These are phyloP conservation scores for Epinotia brunnichana DNA, from an alignment of 2,888 invertebrate species.

Conservation along the genomic window DNA sequence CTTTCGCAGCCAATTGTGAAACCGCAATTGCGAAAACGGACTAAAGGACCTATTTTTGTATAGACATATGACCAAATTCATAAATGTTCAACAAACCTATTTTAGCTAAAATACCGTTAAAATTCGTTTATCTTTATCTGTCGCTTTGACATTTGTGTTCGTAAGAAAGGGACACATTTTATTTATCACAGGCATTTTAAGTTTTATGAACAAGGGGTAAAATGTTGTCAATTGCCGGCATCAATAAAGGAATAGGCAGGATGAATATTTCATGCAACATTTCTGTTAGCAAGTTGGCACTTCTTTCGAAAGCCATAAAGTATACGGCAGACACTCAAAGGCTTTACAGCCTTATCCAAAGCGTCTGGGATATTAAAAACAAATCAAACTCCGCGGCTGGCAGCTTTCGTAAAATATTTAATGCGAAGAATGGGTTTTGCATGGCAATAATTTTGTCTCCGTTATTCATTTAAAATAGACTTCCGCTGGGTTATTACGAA, in stretches of 20 bases:
- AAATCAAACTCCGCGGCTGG: constrained; percentile 17
- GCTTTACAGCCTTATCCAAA: constrained; percentile 25
- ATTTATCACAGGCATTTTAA: too few relatives aligned
- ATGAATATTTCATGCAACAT: background rate
- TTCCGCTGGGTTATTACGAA: background rate
- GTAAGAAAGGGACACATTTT: too few relatives aligned
- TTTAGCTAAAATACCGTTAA: too few relatives aligned
- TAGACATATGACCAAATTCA: too few relatives aligned
- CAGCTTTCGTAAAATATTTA: constrained; percentile 25
- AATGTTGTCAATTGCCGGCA: background rate
- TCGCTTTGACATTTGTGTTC: too few relatives aligned
- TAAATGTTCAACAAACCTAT: too few relatives aligned
- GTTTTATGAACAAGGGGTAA: too few relatives aligned
- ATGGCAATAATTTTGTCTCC: constrained; percentile 5
- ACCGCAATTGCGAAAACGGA: too few relatives aligned
- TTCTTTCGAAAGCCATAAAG: constrained; percentile 5
- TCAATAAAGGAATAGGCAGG: too few relatives aligned
- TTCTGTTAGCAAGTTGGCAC: background rate
- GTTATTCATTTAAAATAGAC: background rate
- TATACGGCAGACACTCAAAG: constrained; percentile 13
- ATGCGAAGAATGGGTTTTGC: constrained; percentile 20
- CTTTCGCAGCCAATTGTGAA: too few relatives aligned
- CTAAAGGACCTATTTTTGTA: too few relatives aligned
- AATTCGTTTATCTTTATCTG: too few relatives aligned
- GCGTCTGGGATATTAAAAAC: constrained; percentile 36